phyloP scores from a whole-genome alignment of 2,888 invertebrate genomes.

The Mesoligia furuncula region DNA sequence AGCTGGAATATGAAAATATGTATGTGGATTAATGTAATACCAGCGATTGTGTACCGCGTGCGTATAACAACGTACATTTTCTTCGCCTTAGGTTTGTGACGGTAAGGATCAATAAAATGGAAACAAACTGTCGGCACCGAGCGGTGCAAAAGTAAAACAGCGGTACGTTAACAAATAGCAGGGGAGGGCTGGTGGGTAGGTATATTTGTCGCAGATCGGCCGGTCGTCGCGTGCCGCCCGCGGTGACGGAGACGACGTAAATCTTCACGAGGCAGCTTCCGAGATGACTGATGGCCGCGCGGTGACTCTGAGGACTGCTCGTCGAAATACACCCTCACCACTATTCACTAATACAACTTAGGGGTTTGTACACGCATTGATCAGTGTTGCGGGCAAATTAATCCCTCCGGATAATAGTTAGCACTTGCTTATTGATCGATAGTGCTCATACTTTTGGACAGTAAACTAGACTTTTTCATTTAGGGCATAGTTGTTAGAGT shows the following conservation, averaged over 20 bases:
- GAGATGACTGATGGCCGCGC: slow-evolving; percentile 80
- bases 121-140: slow-evolving; percentile 76
- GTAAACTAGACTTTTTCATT: slow-evolving; percentile 36
- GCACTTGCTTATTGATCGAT: slow-evolving; percentile 76
- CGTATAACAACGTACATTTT: slow-evolving; percentile 77
- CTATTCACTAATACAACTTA: slow-evolving; percentile 68
- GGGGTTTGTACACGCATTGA: slow-evolving; percentile 73
- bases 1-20: slow-evolving; percentile 83
- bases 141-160: slow-evolving; percentile 77
- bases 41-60: slow-evolving; percentile 76
- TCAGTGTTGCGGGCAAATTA: slow-evolving; percentile 76
- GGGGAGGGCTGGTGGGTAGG: slow-evolving; percentile 55
- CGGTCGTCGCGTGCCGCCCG: slow-evolving; percentile 57
- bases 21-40: slow-evolving; percentile 80
- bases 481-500: slow-evolving; percentile 22
- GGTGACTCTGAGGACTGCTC: slow-evolving; percentile 73
- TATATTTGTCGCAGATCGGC: slow-evolving; percentile 75
- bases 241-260: slow-evolving; percentile 71
- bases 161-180: slow-evolving; percentile 74
- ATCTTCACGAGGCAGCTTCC: slow-evolving; percentile 69
- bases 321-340: slow-evolving; percentile 68
- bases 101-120: slow-evolving; percentile 77
- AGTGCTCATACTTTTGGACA: slow-evolving; percentile 43
- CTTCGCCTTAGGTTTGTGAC: slow-evolving; percentile 79
- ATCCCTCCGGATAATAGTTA: slow-evolving; percentile 74